Conservation (phyloP, 2,797 vertebrate genomes). For the Dromococcyx pavoninus region DNA sequence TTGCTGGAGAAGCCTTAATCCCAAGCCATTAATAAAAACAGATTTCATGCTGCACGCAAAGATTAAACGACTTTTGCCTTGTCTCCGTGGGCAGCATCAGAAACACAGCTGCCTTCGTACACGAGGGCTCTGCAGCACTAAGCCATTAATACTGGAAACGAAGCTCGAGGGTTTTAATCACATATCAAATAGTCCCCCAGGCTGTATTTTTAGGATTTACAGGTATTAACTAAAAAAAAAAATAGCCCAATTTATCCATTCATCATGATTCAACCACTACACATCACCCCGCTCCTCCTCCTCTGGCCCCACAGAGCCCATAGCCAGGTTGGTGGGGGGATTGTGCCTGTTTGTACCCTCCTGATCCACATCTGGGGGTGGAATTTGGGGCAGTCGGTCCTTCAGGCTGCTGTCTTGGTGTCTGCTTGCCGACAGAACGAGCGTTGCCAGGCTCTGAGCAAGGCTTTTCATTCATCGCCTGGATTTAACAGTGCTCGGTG, state of each 20-base stretch:
- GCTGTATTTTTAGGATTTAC: slow-evolving; percentile 39
- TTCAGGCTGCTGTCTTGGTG: neutral
- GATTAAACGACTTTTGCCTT: slow-evolving; percentile 1
- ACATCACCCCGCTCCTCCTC: neutral
- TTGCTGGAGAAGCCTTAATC: neutral
- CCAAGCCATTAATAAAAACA: neutral
- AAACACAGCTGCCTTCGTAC: neutral
- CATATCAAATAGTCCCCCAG: neutral
- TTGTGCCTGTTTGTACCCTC: neutral
- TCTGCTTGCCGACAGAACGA: accelerated
- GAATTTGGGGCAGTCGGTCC: neutral
- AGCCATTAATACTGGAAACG: slow-evolving; percentile 13
- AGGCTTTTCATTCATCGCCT: neutral
- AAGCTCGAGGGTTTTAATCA: slow-evolving; percentile 39
- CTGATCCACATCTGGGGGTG: accelerated
- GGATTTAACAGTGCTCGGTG: neutral
- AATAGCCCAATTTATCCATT: neutral
- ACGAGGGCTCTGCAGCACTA: neutral
- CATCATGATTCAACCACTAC: neutral
- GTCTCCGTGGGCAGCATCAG: neutral
- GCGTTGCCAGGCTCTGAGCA: neutral
- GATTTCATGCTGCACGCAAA: neutral
- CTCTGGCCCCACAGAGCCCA: neutral
- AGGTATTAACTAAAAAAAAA: slow-evolving; percentile 22
- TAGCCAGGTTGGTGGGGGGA: neutral